Conservation (phyloP, 37 sponge, comb jelly and placozoan species). For the Aplysina aerophoba region DNA sequence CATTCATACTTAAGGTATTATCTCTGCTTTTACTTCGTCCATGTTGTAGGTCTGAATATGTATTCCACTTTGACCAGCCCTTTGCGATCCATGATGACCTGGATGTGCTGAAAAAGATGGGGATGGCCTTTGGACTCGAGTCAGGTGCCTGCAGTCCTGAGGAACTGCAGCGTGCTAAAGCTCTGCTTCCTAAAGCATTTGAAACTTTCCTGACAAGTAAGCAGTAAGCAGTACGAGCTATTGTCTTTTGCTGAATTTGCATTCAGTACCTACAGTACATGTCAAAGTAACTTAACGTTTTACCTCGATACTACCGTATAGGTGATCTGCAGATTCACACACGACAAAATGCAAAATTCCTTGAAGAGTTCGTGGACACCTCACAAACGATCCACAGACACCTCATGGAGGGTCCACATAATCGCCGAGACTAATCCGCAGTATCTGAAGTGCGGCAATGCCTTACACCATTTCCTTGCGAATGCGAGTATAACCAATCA, state of each 20-base stretch:
- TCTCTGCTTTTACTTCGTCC: not conserved
- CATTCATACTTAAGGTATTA: too few species aligned
- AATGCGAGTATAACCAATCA: too few species aligned
- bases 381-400: too few species aligned
- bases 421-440: too few species aligned
- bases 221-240: too few species aligned
- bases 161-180: conserved; percentile 68
- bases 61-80: conserved; percentile 90
- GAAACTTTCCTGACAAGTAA: conserved; percentile 66
- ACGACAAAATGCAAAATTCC: too few species aligned
- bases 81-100: conserved; percentile 92
- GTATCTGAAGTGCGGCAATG: too few species aligned
- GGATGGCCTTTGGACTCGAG: conserved; percentile 80
- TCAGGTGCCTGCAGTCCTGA: conserved; percentile 67
- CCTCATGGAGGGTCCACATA: too few species aligned
- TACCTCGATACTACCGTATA: too few species aligned
- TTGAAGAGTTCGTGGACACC: too few species aligned
- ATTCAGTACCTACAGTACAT: not conserved
- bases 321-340: too few species aligned
- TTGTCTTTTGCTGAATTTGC: not conserved
- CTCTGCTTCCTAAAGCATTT: conserved; percentile 78
- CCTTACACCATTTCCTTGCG: too few species aligned
- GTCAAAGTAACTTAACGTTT: not conserved
- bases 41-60: conserved; percentile 83
- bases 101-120: conserved; percentile 92